Conservation (phyloP, 2,113 vertebrate species). For the Anhinga rufa region DNA sequence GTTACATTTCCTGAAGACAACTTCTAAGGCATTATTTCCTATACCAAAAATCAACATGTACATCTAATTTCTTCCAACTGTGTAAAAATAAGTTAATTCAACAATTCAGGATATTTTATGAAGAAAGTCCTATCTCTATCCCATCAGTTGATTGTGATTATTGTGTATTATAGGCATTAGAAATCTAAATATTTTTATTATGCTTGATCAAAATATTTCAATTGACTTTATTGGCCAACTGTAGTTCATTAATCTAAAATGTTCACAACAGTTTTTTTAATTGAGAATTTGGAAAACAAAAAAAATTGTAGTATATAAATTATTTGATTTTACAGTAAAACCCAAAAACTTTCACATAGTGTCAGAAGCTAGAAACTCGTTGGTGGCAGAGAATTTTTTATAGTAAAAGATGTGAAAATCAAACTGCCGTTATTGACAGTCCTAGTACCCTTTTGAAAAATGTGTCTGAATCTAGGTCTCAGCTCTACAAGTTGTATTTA, state of each 20-base stretch:
- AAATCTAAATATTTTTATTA: background rate
- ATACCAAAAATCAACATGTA: background rate
- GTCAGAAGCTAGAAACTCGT: background rate
- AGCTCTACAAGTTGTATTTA: background rate
- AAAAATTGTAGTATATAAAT: background rate
- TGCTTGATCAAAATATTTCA: background rate
- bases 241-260: background rate
- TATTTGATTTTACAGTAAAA: background rate
- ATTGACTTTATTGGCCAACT: background rate
- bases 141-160: background rate
- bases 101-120: background rate
- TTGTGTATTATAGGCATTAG: background rate
- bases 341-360: background rate
- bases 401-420: background rate
- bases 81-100: background rate
- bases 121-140: background rate
- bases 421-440: background rate
- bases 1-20: background rate
- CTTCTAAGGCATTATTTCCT: background rate
- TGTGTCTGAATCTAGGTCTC: background rate
- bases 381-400: background rate
- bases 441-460: background rate
- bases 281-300: background rate
- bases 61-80: background rate
- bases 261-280: background rate